These are phyloP conservation scores for Morelia viridis DNA, from an alignment of 2,797 vertebrate species.

Conservation along the genomic window DNA sequence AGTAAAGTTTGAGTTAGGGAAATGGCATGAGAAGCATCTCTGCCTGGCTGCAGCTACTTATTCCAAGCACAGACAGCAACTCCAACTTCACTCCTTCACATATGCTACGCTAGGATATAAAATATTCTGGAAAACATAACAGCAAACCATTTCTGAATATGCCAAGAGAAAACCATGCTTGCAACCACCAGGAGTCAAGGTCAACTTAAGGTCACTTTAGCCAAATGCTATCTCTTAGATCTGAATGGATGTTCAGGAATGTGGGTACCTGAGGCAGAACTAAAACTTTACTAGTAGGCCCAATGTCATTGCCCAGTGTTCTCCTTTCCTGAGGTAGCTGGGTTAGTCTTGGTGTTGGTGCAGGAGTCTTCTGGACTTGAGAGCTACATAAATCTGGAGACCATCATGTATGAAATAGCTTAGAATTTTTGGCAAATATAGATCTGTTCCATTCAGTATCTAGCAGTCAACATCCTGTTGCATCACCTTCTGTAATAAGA, in stretches of 20 bases:
- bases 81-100: too few relatives aligned
- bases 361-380: background rate
- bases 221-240: background rate
- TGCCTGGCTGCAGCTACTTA: too few relatives aligned
- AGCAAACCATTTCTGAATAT: too few relatives aligned
- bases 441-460: background rate
- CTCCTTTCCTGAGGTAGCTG: background rate
- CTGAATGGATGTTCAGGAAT: background rate
- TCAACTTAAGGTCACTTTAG: background rate
- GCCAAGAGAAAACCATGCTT: too few relatives aligned
- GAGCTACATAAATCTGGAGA: background rate
- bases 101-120: too few relatives aligned
- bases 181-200: too few relatives aligned
- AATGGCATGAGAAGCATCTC: too few relatives aligned
- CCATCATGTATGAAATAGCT: background rate
- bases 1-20: too few relatives aligned
- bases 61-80: too few relatives aligned
- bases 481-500: background rate
- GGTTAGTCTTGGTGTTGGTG: background rate
- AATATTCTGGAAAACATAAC: too few relatives aligned
- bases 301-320: background rate
- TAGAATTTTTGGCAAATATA: background rate
- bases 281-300: background rate
- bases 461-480: background rate
- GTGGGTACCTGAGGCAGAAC: background rate